Percentiles rank a stretch among this genome's conserved stretches.
Evolutionary conservation across 2,888 invertebrate genomes (phyloP).

Genomic region (Lochmaea crataegi): DNA sequence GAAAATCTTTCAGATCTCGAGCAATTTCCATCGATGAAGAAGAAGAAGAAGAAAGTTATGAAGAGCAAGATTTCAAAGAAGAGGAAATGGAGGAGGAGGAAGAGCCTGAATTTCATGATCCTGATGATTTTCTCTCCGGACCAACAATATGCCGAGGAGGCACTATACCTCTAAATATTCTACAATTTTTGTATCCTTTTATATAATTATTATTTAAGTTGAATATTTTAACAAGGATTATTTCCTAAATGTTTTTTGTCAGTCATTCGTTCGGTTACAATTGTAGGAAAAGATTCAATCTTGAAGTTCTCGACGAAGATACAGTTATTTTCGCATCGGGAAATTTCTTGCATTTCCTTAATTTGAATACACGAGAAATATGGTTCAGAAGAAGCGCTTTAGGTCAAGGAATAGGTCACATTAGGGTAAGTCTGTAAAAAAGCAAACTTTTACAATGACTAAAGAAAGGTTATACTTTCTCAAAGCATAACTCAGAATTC

Average conservation of each 20-base stretch:
- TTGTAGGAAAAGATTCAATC: conserved; percentile 82
- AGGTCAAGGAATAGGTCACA: conserved; percentile 85
- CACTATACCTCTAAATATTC: conserved; percentile 70
- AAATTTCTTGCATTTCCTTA: conserved; percentile 82
- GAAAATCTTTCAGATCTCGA: not conserved
- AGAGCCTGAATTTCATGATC: conserved; percentile 53
- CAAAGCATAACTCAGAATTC: too few relatives aligned
- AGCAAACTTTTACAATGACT: too few relatives aligned
- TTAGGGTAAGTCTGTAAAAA: conserved; percentile 69
- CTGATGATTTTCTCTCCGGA: conserved; percentile 70
- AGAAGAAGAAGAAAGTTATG: conserved; percentile 1
- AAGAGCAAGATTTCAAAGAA: conserved; percentile 4
- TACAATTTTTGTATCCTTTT: conserved; percentile 78
- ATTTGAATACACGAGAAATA: conserved; percentile 73
- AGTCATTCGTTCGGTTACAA: conserved; percentile 91
- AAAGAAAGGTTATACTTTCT: too few relatives aligned
- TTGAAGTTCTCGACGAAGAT: conserved; percentile 79
- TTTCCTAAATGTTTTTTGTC: conserved; percentile 46
- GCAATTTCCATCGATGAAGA: not conserved
- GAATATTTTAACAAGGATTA: not conserved
- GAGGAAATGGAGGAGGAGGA: conserved; percentile 31
- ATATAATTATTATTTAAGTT: not conserved
- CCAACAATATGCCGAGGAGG: conserved; percentile 68
- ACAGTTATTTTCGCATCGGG: conserved; percentile 85
- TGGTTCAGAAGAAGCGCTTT: conserved; percentile 79